Conservation (phyloP, 2,888 invertebrate genomes). For the Ephialtes manifestator region DNA sequence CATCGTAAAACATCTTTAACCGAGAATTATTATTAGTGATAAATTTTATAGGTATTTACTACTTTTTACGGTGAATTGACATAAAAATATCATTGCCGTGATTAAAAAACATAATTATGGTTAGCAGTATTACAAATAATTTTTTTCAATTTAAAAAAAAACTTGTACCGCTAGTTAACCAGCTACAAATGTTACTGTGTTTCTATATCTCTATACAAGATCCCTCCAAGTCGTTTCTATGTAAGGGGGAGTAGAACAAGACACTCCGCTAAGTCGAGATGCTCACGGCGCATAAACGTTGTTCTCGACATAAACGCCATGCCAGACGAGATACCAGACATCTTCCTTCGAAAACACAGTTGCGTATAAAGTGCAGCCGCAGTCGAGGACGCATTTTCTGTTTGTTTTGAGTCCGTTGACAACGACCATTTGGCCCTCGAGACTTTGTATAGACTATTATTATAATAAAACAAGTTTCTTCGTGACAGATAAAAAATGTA, state of each 20-base stretch:
- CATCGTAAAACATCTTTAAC: too few species aligned
- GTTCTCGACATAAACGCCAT: constrained; percentile 57
- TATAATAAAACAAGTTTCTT: constrained; percentile 59
- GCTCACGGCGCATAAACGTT: not conserved
- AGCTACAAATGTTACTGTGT: not conserved
- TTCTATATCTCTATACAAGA: not conserved
- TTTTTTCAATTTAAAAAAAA: too few species aligned
- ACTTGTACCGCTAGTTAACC: too few species aligned
- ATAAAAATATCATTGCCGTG: too few species aligned
- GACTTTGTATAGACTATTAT: constrained; percentile 60
- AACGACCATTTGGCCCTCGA: constrained; percentile 79
- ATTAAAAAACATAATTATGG: too few species aligned
- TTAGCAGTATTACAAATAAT: too few species aligned
- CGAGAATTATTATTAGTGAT: too few species aligned
- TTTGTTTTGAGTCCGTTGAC: constrained; percentile 79
- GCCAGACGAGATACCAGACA: constrained; percentile 57
- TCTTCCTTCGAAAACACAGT: constrained; percentile 9
- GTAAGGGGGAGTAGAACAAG: not conserved
- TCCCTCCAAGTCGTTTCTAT: not conserved
- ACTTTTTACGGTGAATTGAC: too few species aligned
- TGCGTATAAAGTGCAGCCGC: constrained; percentile 73
- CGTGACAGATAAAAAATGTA: constrained; percentile 30
- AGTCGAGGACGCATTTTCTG: constrained; percentile 72
- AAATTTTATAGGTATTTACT: too few species aligned
- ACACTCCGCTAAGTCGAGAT: not conserved